Base-by-base conservation (phyloP, 2,113 vertebrate genomes). In the Oreochromis tanganicae region DNA sequence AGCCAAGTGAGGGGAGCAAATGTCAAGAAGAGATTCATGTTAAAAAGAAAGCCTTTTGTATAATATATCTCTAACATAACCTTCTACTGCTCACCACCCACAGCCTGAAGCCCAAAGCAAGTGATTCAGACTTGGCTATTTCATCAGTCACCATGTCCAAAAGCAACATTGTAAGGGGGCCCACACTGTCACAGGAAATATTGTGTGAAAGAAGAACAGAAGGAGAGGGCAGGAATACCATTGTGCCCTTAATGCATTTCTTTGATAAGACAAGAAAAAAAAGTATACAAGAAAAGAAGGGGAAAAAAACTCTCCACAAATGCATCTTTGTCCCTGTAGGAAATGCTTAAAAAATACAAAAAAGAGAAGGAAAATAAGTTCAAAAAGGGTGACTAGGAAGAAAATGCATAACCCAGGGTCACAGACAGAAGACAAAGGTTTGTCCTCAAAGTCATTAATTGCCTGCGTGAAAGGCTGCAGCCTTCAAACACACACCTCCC, bases 381-480 rank as follows among this genome's bases (percentile, higher is more conserved):
- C 32, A 83, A 90, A 89, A 87, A 43, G 54, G 27, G 82, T 52
- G 81, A 84, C 11, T 27, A 63, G 14, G 63, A 85, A 68, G n/a
- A 91, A 89, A 91, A 92, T 82, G 57, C 86, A 80, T 82, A 88
- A 92, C 83, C 87, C 80, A 88, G 52, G 87, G 91, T 89, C 85
- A 86, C 17, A 88, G 89, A 87, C 87, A 82, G 85, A 89, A 94
- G 88, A 92, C 87, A 86, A 90, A 92, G 90, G 89, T 93, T 92
- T 92, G 90, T 94, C 88, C 83, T 96, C 91, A 93, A 94, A 94
- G 94, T 94, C 91, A 95, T 91, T 90, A 92, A 94, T 91, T 92
- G 93, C 90, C 93, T 82, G 32, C 75, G 75, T 91, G 88, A 85
- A 91, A 79, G 86, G 55, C 85, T 84, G 36, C 85, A 63, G 85